Evolutionary conservation across 2,888 invertebrate genomes (phyloP), one percentile per base, ranked within the genome.

Genomic region (Automeris io): DNA sequence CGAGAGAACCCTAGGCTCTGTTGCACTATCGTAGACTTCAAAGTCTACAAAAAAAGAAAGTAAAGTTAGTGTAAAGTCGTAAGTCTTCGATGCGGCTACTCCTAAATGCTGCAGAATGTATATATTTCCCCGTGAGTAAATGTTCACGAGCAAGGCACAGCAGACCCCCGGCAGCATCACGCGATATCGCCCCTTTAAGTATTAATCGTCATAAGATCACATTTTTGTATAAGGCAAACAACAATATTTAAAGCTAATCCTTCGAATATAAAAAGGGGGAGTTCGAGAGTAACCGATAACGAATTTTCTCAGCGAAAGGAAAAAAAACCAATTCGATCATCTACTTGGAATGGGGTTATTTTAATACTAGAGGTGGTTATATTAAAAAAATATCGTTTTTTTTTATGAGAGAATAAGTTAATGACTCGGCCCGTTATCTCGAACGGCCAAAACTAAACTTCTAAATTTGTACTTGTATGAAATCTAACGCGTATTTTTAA

Each of bases 201-300:
- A 81, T 75, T n/a, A 83, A 74, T 74, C 78, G 73, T 85, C 85
- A 80, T 80, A 85, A 83, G 82, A 86, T 85, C 86, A 86, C 85
- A 85, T 82, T 86, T 77, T 74, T 74, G 73, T 75, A 75, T 83
- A 86, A 86, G 86, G 85, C 86, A 85, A 85, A 86, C 83, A 83
- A 86, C 83, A 85, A 83, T 83, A 57, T 72, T 85, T 85, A 85
- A 85, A 85, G 85, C 85, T 86, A 83, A 81, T 80, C 78, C 74
- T 79, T 80, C 76, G 70, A 73, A 74, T 65, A 64, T 57, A 61
- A 55, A 51, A 56, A 49, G 48, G 50, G 57, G 59, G 54, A 62
- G 68, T 63, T 64, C 61, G 61, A 61, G 51, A 56, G 32, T n/a
- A 69, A 79, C 70, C 74, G 67, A 70, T 73, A 73, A 73, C 70